These are phyloP conservation scores for Calephelis virginiensis DNA, from an alignment of 1,140 invertebrate species.

Conservation along the genomic window DNA sequence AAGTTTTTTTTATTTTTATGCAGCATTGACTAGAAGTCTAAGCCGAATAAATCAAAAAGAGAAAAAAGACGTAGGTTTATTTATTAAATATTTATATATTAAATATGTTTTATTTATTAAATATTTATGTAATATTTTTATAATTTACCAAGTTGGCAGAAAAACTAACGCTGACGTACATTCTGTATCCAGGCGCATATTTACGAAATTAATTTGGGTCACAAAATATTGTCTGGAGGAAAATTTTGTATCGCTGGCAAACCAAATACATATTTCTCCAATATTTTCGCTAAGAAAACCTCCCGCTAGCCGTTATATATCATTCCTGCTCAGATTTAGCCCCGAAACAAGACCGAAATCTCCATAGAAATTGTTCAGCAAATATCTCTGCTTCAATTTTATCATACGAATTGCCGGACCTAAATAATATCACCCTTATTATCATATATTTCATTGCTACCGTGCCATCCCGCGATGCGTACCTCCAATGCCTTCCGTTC, in stretches of 20 bases:
- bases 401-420: slow-evolving; percentile 72
- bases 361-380: slow-evolving; percentile 72
- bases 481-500: slow-evolving; percentile 27
- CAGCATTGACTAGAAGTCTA: no score
- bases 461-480: slow-evolving; percentile 56
- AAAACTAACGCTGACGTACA: slow-evolving; percentile 19
- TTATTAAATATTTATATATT: no score
- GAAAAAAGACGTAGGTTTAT: no score
- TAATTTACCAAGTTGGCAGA: not conserved
- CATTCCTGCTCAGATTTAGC: slow-evolving; percentile 68
- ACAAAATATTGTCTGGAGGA: slow-evolving; percentile 24
- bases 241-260: slow-evolving; percentile 35
- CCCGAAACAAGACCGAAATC: slow-evolving; percentile 71
- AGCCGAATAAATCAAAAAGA: no score
- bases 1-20: no score
- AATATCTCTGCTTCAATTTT: slow-evolving; percentile 70
- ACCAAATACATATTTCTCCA: slow-evolving; percentile 46
- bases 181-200: not conserved
- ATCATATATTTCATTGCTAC: slow-evolving; percentile 56
- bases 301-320: slow-evolving; percentile 51
- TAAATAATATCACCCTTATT: slow-evolving; percentile 69
- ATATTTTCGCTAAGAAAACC: slow-evolving; percentile 56
- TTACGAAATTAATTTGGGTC: slow-evolving; percentile 25
- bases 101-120: no score
- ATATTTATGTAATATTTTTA: no score